Evolutionary conservation across 2,113 vertebrate species (phyloP), one percentile per base, ranked within the genome.

Genomic region (Crotalus helleri): DNA sequence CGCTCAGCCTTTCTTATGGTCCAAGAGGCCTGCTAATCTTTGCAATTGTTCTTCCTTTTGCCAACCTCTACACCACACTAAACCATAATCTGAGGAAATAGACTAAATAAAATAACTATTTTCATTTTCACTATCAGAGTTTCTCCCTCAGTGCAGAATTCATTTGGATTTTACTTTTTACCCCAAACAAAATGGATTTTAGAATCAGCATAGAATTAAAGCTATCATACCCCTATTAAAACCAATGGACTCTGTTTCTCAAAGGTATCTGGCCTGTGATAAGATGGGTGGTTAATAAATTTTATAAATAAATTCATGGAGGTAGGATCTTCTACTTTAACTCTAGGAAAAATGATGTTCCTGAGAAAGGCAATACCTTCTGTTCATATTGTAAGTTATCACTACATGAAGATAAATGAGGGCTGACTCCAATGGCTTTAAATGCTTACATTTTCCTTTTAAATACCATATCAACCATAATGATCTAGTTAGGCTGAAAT

Each of bases 121-220:
- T 81, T 33, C 17, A 46, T 26, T 90, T 90, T 19, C 4, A n/a
- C 24, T 59, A 59, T 49, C 39, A 24, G 24, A 61, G 5, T 10
- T 39, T 39, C 57, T 89, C 19, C 9, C 54, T 88, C 53, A 33
- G 44, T 46, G 1, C 33, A 51, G 9, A 9, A 55, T 19, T 9
- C 24, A 90, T 59, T 61, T 89, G 88, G 55, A 89, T 89, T 89
- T 39, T 44, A 59, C 21, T 4, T 92, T 74, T 89, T 53, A 89
- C 7, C 7, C 89, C 59, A 93, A 90, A 94, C 0, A 1, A 61
- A 0, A 0, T 9, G 54, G 58, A 85, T 92, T 95, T 51, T 93
- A 95, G 88, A 95, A 92, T 92, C 44, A 7, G n/a, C 49, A 0
- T 57, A 26, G 90, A 96, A 96, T 95, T 94, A 95, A 95, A 96